Evolutionary conservation across 2,888 invertebrate genomes (phyloP), one percentile per base, ranked within the genome.

Genomic region (Masnerella sp.): DNA sequence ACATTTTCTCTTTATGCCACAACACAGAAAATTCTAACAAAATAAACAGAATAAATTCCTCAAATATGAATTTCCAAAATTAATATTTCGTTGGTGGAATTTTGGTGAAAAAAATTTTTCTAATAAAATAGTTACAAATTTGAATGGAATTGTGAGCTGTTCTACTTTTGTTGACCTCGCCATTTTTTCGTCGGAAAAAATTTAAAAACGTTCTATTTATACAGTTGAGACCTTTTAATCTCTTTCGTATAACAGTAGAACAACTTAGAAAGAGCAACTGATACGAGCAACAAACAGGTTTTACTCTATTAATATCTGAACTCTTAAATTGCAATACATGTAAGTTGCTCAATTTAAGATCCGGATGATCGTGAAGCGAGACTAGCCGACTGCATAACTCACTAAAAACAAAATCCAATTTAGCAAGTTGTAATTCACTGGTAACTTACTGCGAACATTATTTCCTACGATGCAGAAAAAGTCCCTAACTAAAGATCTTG

Each of bases 291-390:
- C 20, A 49, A 49, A 49, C 49, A 34, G 49, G 49, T 49, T 49
- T 12, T 49, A 43, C 22, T 49, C 49, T 49, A 34, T 49, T 49
- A 49, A 49, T 49, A 49, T 18, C 18, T 49, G 34, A 18, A 15
- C 12, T 34, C 34, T 49, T 32, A 34, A 49, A 49, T 34, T 18
- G 34, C 18, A 34, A 34, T 34, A 49, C 8, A n/a, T n/a, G n/a
- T n/a, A 47, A 28, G 49, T 34, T 49, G 49, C 34, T 49, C 12
- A 18, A 49, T 49, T 49, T 49, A 34, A 11, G 12, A 49, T 20
- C 15, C 18, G 5, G 34, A 11, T 49, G 11, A 28, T 49, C 14
- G 12, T 11, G 18, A 34, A 34, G 20, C 17, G 22, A 5, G 18
- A 42, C 17, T 42, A 7, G 1, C 28, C 17, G 12, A 45, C 14